Conservation (phyloP, 2,888 invertebrate genomes). For the Alloscopus bannaensis region DNA sequence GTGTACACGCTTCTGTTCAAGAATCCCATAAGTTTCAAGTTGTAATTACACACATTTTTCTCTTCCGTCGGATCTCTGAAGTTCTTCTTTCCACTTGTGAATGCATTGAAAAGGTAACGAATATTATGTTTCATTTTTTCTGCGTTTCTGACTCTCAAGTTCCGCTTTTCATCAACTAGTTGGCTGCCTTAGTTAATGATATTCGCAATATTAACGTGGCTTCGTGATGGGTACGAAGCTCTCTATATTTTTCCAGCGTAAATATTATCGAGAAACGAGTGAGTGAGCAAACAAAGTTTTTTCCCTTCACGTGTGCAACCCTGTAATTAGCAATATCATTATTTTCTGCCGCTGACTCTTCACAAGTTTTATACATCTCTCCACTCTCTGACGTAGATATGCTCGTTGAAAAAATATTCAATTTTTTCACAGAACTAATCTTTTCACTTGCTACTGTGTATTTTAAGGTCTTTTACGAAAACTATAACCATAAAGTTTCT, state of each 20-base stretch:
- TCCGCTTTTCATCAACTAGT: constrained; percentile 2
- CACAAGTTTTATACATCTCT: not conserved
- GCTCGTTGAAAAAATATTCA: not conserved
- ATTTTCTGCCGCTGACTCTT: constrained; percentile 39
- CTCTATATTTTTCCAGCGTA: not conserved
- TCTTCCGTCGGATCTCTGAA: no score
- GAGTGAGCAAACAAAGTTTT: constrained; percentile 68
- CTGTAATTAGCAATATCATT: constrained; percentile 63
- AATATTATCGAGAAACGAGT: constrained; percentile 35
- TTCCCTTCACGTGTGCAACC: constrained; percentile 46
- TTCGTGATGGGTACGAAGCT: not conserved
- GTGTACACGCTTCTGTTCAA: no score
- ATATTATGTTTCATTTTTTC: no score
- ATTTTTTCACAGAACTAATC: no score
- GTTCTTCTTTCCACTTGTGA: no score
- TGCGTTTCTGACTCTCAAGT: no score
- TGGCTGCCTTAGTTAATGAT: not conserved
- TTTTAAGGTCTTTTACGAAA: not conserved
- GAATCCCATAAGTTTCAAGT: no score
- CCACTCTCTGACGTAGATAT: not conserved
- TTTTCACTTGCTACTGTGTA: constrained; percentile 3
- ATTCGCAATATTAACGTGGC: not conserved
- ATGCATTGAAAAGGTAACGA: no score
- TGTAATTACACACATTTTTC: no score
- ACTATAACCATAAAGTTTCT: no score